These are phyloP conservation scores for Melieria picta DNA, from an alignment of 2,888 invertebrate genomes.

Conservation along the genomic window DNA sequence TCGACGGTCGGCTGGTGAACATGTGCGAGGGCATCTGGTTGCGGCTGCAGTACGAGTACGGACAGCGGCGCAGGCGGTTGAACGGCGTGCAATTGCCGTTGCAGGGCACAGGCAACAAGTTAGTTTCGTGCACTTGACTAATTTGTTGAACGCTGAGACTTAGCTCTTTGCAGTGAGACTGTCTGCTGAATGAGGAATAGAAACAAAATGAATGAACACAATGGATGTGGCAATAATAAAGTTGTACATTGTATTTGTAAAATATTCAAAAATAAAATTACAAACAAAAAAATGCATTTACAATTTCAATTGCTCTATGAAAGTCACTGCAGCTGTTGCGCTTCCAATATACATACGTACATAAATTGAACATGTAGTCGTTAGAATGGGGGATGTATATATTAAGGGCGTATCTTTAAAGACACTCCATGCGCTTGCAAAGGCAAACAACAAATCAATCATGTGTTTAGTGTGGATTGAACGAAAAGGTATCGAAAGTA, in stretches of 20 bases:
- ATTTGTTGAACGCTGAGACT: too few species aligned
- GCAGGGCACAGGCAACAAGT: background rate
- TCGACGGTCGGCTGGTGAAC: slow-evolving; percentile 74
- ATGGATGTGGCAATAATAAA: background rate
- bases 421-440: too few species aligned
- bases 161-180: too few species aligned
- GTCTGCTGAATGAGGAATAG: too few species aligned
- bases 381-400: too few species aligned
- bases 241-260: slow-evolving; percentile 43
- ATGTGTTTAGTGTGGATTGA: background rate
- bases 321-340: too few species aligned
- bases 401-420: too few species aligned
- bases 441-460: background rate
- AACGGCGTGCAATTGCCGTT: background rate
- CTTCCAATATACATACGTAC: too few species aligned
- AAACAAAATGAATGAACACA: too few species aligned
- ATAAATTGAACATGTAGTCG: too few species aligned
- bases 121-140: too few species aligned
- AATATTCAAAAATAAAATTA: slow-evolving; percentile 28
- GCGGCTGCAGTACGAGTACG: slow-evolving; percentile 71
- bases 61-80: slow-evolving; percentile 38
- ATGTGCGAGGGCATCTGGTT: slow-evolving; percentile 92
- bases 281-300: slow-evolving; percentile 45
- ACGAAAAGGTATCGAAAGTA: background rate
- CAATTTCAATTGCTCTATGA: slow-evolving; percentile 27